A percentile compares a stretch with the other conserved stretches of the same genome.
These are phyloP conservation scores for Athetis lepigone DNA, from an alignment of 2,888 invertebrate species.

Conservation along the genomic window DNA sequence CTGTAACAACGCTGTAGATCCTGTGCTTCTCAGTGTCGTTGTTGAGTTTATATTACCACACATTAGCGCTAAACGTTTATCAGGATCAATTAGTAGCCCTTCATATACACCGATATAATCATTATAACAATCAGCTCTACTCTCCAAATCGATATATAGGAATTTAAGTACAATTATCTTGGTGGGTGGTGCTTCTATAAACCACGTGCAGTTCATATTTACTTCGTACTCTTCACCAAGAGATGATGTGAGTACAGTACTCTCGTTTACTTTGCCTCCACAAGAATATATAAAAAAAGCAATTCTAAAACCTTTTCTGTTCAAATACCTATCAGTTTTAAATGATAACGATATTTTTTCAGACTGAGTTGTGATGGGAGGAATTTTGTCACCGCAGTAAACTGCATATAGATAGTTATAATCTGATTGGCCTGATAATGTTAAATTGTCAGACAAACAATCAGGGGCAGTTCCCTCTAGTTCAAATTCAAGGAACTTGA, in stretches of 20 bases:
- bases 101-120: conserved; percentile 92
- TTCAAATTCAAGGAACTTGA: conserved; percentile 92
- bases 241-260: conserved; percentile 89
- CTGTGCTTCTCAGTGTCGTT: conserved; percentile 91
- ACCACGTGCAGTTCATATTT: conserved; percentile 94
- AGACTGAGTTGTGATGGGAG: conserved; percentile 77
- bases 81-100: conserved; percentile 69
- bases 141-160: conserved; percentile 90
- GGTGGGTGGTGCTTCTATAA: conserved; percentile 92
- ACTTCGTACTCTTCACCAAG: conserved; percentile 84
- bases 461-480: conserved; percentile 80
- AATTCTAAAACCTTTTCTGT: conserved; percentile 91
- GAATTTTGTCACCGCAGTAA: conserved; percentile 76
- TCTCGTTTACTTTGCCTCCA: conserved; percentile 93
- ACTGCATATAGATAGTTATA: conserved; percentile 60
- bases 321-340: conserved; percentile 89
- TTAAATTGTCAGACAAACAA: conserved; percentile 90
- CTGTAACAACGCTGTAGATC: conserved; percentile 90
- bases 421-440: conserved; percentile 72
- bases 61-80: conserved; percentile 89
- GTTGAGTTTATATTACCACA: conserved; percentile 92
- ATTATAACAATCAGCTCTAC: conserved; percentile 84
- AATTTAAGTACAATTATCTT: conserved; percentile 92
- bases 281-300: conserved; percentile 92
- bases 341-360: conserved; percentile 87